Conservation (phyloP, 2,113 vertebrate genomes). For the Oryzias woworae region DNA sequence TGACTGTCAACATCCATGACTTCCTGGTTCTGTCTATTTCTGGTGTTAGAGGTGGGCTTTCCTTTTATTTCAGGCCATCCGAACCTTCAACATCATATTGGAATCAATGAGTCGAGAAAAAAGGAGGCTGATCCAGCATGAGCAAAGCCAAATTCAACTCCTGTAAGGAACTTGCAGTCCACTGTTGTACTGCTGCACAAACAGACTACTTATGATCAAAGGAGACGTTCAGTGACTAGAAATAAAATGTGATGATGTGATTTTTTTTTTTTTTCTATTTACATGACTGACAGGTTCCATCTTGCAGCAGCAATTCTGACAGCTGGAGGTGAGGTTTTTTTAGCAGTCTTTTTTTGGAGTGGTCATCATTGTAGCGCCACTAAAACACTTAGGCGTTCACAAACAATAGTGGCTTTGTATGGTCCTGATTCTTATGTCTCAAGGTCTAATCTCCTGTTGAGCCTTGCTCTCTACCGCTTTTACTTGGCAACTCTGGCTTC, state of each 20-base stretch:
- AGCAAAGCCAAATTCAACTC: constrained; percentile 67
- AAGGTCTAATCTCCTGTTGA: too few species aligned
- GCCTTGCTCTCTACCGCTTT: too few species aligned
- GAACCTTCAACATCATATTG: constrained; percentile 85
- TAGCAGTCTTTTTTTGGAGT: not conserved
- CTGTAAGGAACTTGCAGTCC: constrained; percentile 19
- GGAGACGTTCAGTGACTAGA: not conserved
- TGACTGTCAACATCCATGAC: not conserved
- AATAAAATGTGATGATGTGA: not conserved
- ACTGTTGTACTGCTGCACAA: not conserved
- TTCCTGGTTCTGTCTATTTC: not conserved
- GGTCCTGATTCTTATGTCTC: too few species aligned
- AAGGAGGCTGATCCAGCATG: constrained; percentile 72
- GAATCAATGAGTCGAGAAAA: constrained; percentile 70
- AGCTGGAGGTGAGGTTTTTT: constrained; percentile 52
- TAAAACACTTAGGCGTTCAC: not conserved
- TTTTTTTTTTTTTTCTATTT: not conserved
- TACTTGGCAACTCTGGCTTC: too few species aligned
- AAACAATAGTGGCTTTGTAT: not conserved
- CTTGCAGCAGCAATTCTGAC: constrained; percentile 44
- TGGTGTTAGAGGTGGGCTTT: not conserved
- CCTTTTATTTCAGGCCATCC: constrained; percentile 78
- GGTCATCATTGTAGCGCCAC: too few species aligned
- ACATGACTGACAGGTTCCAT: constrained; percentile 30
- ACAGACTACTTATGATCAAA: not conserved